phyloP scores from a whole-genome alignment of 2,888 invertebrate genomes.

The Andrena dorsata region DNA sequence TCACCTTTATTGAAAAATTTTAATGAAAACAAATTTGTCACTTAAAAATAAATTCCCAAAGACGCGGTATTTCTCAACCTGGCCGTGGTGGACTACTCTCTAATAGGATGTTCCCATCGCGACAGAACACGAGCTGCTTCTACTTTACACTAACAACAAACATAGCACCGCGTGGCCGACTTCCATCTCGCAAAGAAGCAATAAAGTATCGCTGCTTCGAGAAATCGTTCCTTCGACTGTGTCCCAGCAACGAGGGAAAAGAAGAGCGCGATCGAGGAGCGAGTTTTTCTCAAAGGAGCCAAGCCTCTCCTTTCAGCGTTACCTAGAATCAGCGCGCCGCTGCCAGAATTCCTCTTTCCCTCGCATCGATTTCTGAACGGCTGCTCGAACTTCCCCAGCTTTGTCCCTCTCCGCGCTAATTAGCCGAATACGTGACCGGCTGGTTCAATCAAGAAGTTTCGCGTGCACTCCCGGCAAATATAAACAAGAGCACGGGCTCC shows the following conservation, averaged over 20 bases:
- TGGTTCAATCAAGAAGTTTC: slow-evolving; percentile 29
- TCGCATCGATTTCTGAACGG: background rate
- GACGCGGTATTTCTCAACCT: no score
- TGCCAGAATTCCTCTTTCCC: background rate
- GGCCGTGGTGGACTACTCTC: no score
- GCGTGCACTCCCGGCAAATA: slow-evolving; percentile 31
- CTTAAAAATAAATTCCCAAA: no score
- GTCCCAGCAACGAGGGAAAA: background rate
- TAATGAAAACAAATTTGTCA: no score
- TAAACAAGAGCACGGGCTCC: slow-evolving; percentile 33
- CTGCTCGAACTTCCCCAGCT: background rate
- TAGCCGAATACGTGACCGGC: slow-evolving; percentile 39
- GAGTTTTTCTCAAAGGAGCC: background rate
- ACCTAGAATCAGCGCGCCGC: background rate
- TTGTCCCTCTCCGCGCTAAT: slow-evolving; percentile 13
- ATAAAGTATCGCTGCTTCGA: background rate
- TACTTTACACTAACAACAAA: no score
- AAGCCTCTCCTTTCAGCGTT: background rate
- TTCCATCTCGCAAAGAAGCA: background rate
- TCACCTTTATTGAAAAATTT: no score
- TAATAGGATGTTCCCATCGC: no score
- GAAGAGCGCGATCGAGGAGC: slow-evolving; percentile 1
- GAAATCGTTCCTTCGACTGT: no score
- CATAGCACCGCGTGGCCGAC: no score
- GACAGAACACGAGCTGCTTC: no score